Percentiles rank a stretch among this genome's conserved stretches.
Evolutionary conservation across 2,888 invertebrate genomes (phyloP).

Genomic region (Papilio demoleus): DNA sequence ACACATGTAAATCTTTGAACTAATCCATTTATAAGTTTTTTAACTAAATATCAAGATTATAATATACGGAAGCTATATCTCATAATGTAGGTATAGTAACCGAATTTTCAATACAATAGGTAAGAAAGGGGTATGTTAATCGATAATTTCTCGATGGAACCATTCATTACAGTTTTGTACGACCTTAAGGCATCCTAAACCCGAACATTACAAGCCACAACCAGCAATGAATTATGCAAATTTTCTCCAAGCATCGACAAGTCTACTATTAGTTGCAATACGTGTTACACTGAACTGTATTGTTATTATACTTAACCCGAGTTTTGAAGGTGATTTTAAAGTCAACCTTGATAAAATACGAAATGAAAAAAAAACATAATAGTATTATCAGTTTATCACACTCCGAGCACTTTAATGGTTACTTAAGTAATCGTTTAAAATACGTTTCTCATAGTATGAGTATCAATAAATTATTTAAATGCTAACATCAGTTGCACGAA

Average conservation of each 20-base stretch:
- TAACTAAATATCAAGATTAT: not conserved
- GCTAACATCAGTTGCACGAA: no score
- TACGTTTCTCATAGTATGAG: no score
- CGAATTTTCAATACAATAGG: constrained; percentile 9
- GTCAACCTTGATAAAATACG: constrained; percentile 20
- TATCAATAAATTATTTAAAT: no score
- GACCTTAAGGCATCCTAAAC: constrained; percentile 50
- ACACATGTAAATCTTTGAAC: no score
- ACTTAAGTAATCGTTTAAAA: no score
- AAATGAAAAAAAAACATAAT: no score
- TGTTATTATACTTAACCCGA: constrained; percentile 65
- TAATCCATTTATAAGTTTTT: no score
- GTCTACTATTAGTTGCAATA: constrained; percentile 65
- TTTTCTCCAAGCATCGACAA: constrained; percentile 61
- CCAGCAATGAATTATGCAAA: constrained; percentile 81
- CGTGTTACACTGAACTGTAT: constrained; percentile 60
- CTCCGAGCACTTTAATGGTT: no score
- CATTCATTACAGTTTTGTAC: constrained; percentile 49
- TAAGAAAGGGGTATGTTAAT: constrained; percentile 18
- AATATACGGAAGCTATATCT: not conserved
- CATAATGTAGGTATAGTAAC: not conserved
- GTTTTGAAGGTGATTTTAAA: constrained; percentile 48
- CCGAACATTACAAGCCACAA: constrained; percentile 68
- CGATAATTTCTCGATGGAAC: constrained; percentile 58
- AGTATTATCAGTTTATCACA: no score